These are phyloP conservation scores for Cnemophilus loriae DNA, from an alignment of 2,113 vertebrate species.

Conservation along the genomic window DNA sequence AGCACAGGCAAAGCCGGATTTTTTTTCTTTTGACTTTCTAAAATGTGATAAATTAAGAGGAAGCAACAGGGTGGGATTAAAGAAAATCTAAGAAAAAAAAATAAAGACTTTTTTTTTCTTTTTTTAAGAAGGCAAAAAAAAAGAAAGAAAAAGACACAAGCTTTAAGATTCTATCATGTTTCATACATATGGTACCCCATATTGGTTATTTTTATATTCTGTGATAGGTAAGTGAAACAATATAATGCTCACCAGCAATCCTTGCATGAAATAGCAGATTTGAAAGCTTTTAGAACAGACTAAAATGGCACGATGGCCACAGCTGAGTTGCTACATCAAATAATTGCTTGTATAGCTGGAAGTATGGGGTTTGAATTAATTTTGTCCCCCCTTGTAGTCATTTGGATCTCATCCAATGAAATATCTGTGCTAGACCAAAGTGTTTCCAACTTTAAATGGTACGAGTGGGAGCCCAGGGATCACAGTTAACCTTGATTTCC, in stretches of 20 bases:
- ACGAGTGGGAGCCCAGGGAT: accelerated
- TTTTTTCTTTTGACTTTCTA: not conserved
- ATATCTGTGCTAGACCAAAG: not conserved
- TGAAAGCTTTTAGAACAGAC: not conserved
- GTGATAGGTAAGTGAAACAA: not conserved
- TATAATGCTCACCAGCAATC: not conserved
- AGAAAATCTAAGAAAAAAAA: not conserved
- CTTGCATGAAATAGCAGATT: not conserved
- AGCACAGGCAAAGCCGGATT: not conserved
- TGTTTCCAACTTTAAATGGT: not conserved
- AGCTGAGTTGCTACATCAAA: not conserved
- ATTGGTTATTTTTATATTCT: not conserved
- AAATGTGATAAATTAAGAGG: not conserved
- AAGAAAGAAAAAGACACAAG: not conserved
- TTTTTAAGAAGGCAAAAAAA: not conserved
- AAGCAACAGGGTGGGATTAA: not conserved
- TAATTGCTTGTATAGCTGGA: not conserved
- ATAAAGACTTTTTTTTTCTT: accelerated
- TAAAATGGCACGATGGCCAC: not conserved
- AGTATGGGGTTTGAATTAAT: not conserved
- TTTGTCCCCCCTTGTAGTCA: not conserved
- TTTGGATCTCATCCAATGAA: not conserved
- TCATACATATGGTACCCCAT: not conserved
- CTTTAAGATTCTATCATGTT: not conserved
- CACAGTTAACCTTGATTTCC: not conserved